Conservation (phyloP, 2,113 vertebrate species). For the Hiodon alosoides region DNA sequence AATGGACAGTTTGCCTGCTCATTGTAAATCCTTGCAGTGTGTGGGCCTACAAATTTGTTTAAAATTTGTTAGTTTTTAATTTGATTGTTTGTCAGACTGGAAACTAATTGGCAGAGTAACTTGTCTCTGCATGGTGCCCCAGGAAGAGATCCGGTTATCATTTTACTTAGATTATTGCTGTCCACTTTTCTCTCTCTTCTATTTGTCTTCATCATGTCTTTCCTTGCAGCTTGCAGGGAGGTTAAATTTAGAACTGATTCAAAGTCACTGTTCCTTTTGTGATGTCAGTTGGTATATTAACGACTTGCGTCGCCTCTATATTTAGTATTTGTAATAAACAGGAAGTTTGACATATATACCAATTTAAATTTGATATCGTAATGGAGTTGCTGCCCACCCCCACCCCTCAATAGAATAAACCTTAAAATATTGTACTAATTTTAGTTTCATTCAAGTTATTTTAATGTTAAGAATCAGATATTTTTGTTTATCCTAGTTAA, state of each 20-base stretch:
- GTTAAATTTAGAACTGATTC: slow-evolving; percentile 10
- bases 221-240: neutral
- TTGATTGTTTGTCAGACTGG: neutral
- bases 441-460: no score
- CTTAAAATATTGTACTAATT: no score
- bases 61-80: no score
- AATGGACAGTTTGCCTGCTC: no score
- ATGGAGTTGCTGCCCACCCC: no score
- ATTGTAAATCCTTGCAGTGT: no score
- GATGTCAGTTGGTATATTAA: neutral
- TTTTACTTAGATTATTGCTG: neutral
- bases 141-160: neutral
- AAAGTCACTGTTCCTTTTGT: neutral
- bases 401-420: no score
- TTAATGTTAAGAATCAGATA: no score
- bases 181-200: neutral
- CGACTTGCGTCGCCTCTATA: neutral
- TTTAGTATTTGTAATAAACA: neutral
- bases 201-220: neutral
- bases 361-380: no score
- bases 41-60: no score
- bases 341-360: no score
- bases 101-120: neutral
- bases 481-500: no score
- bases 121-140: neutral